Percentiles rank a stretch among this genome's conserved stretches.
These are phyloP conservation scores for Tokudaia muenninki DNA, from an alignment of 2,797 vertebrate genomes.

Conservation along the genomic window DNA sequence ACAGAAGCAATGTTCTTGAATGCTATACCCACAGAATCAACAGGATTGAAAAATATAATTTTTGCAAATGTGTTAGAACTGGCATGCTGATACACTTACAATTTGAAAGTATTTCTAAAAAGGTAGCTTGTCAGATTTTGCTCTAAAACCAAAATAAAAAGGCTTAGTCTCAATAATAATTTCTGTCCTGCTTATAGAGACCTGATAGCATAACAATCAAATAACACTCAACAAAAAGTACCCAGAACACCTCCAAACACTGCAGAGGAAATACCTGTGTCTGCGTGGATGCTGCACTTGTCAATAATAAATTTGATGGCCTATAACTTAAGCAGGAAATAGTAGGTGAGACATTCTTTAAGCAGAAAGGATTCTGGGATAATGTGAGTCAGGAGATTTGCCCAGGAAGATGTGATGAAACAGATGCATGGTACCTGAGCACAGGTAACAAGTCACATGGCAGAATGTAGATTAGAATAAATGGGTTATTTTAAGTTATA, in stretches of 20 bases:
- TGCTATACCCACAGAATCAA: neutral
- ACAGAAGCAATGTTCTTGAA: conserved; percentile 20
- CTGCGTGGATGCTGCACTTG: neutral
- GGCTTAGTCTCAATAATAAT: neutral
- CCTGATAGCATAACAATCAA: neutral
- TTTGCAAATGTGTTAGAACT: conserved; percentile 34
- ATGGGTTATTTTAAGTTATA: neutral
- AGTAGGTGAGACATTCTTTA: neutral
- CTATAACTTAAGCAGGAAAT: neutral
- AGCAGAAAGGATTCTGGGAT: neutral
- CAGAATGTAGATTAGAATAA: neutral
- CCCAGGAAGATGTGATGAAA: neutral
- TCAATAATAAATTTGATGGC: neutral
- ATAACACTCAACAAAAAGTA: conserved; percentile 7
- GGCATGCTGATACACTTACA: neutral
- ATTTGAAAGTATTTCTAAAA: conserved; percentile 58
- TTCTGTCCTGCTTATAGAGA: conserved; percentile 35
- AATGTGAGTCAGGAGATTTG: neutral
- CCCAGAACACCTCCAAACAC: neutral
- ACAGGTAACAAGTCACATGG: neutral
- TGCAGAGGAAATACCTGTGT: neutral
- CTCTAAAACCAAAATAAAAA: conserved; percentile 43
- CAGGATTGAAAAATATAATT: conserved; percentile 39
- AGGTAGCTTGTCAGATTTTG: neutral
- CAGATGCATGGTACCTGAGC: neutral